Conservation (phyloP, 2,888 invertebrate genomes). For the Xestobium rufovillosum region DNA sequence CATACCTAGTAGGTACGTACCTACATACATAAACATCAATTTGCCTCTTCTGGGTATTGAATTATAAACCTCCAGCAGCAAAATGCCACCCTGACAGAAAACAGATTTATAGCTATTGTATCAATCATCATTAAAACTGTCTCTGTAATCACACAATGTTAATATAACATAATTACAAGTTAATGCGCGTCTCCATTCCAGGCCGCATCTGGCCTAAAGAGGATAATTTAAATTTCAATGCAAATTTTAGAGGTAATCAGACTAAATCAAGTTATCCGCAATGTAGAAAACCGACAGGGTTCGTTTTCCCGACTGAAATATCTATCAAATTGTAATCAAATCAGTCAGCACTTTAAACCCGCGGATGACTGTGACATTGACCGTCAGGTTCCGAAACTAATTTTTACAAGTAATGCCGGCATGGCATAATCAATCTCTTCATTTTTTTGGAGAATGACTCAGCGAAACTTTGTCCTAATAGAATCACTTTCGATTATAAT, state of each 20-base stretch:
- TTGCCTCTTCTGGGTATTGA: too few species aligned
- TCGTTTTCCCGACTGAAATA: too few species aligned
- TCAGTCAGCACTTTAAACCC: conserved; percentile 23
- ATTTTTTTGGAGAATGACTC: conserved; percentile 38
- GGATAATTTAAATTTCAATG: conserved; percentile 36
- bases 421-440: conserved; percentile 36
- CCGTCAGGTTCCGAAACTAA: conserved; percentile 17
- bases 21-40: too few species aligned
- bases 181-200: conserved; percentile 38
- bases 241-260: conserved; percentile 18
- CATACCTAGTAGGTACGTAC: too few species aligned
- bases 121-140: conserved; percentile 42
- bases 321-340: conserved; percentile 21
- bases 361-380: conserved; percentile 20
- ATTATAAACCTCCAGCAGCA: too few species aligned
- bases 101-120: too few species aligned
- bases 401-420: conserved; percentile 21
- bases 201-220: conserved; percentile 40
- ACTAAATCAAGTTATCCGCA: too few species aligned
- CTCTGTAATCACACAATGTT: conserved; percentile 37
- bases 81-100: too few species aligned
- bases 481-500: conserved; percentile 44
- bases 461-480: conserved; percentile 38
- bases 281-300: too few species aligned
- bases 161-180: conserved; percentile 43